Evolutionary conservation across 2,113 vertebrate species (phyloP).

Genomic region (Osmerus mordax): DNA sequence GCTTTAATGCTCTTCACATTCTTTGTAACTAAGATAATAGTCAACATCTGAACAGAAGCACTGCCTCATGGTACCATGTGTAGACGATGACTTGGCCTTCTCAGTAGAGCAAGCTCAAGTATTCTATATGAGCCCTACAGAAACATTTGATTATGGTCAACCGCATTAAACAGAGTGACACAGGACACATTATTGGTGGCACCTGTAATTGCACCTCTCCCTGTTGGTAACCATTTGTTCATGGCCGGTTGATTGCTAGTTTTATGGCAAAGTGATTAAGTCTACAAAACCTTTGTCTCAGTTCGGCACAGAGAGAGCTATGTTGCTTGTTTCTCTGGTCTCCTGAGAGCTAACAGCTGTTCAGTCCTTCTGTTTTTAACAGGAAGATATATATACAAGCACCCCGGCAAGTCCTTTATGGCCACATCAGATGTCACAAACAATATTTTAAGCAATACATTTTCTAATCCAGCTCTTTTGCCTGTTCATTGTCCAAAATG

Average conservation of each 20-base stretch:
- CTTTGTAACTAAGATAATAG: conserved; percentile 46
- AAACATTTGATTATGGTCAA: conserved; percentile 29
- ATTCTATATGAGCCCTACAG: background rate
- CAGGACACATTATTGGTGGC: conserved; percentile 16
- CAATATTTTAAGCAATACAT: conserved; percentile 31
- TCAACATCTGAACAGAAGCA: conserved; percentile 20
- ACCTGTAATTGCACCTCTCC: conserved; percentile 40
- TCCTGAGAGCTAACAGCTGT: conserved; percentile 47
- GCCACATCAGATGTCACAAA: conserved; percentile 23
- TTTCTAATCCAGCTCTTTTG: background rate
- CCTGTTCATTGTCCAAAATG: background rate
- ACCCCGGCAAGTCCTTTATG: conserved; percentile 22
- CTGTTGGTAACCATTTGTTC: conserved; percentile 45
- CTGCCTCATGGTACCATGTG: conserved; percentile 16
- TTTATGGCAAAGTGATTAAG: conserved; percentile 44
- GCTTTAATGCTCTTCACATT: conserved; percentile 18
- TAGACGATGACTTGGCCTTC: background rate
- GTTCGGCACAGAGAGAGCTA: conserved; percentile 3
- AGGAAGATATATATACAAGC: conserved; percentile 25
- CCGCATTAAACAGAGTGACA: conserved; percentile 32
- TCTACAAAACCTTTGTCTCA: conserved; percentile 22
- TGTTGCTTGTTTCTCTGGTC: conserved; percentile 13
- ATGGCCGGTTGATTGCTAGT: conserved; percentile 36
- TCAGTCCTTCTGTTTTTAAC: conserved; percentile 37
- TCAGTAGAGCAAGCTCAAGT: background rate